Evolutionary conservation across 1,140 invertebrate genomes (phyloP), one percentile per base, ranked within the genome.

Genomic region (Helicoverpa zea): DNA sequence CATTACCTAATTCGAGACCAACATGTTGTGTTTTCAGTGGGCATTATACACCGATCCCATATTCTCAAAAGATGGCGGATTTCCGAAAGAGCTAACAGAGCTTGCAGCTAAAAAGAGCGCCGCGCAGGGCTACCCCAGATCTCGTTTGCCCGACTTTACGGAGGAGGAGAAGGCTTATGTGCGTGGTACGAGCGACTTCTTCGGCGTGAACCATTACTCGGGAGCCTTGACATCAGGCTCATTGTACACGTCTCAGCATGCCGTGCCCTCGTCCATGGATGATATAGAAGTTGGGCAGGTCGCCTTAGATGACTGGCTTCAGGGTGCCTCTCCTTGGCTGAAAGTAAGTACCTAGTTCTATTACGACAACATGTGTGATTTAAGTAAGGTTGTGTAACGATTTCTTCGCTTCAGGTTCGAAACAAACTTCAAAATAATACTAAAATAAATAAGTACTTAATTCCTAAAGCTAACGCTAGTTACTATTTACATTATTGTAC

Each of bases 11-110:
- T 3, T 35, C 35, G 35, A 35, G 35, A 35, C 0, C 5, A 43
- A 9, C 3, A 43, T 43, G 5, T 43, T 43, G n/a, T n/a, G n/a
- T 79, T 80, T 80, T 16, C 58, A 81, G 80, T 81, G 74, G 51
- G 81, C 49, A 1, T 18, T 86, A 35, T 86, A 86, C 58, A 35
- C 66, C 12, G 73, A 86, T 58, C 85, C 85, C 1, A 83, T 86
- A 47, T 86, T 81, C 68, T 81, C 83, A 12, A 70, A 84, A n/a
- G 79, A 83, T 47, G 96, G 96, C 0, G 95, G 96, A 80, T 97
- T 96, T 88, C 96, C 96, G 1, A 72, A 77, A 47, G 74, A 95
- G 0, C 95, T 97, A 94, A 95, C 94, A 75, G 79, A 89, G 0
- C 70, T 88, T 1, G 88, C 97, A 23, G 95, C 88, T 14, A 70